Conservation (phyloP, 2,888 invertebrate species). For the Drosophila mimica region DNA sequence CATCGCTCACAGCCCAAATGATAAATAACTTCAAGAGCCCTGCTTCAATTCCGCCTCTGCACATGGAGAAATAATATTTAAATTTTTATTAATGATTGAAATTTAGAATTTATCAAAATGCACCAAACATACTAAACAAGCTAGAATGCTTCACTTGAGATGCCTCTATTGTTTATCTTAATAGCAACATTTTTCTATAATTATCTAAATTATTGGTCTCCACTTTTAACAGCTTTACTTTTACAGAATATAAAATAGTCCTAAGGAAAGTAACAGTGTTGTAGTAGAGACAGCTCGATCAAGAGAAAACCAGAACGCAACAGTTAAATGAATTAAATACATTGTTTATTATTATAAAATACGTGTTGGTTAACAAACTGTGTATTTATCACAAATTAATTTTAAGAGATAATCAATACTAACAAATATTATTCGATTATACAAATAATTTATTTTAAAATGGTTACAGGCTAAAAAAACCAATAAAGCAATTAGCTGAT, state of each 20-base stretch:
- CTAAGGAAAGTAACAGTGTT: too few species aligned
- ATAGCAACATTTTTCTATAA: too few species aligned
- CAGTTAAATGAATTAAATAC: too few species aligned
- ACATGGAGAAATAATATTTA: conserved; percentile 3
- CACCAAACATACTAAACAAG: background rate
- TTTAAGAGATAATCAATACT: background rate
- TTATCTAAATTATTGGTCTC: too few species aligned
- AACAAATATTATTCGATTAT: background rate
- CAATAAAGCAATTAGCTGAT: too few species aligned
- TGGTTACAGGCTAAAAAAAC: too few species aligned
- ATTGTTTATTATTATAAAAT: background rate
- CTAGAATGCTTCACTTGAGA: background rate
- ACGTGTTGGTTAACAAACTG: background rate
- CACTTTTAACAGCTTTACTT: too few species aligned
- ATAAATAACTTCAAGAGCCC: conserved; percentile 29
- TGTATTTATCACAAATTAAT: too few species aligned
- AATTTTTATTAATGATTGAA: background rate
- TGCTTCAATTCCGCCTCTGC: background rate
- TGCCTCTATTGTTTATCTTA: background rate
- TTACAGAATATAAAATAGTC: too few species aligned
- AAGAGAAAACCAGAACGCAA: too few species aligned
- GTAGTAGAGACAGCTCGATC: too few species aligned
- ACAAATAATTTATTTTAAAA: background rate
- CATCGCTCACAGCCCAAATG: conserved; percentile 40
- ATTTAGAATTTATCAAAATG: too few species aligned